Conservation (phyloP, 2,888 invertebrate genomes). For the Altica lythri region DNA sequence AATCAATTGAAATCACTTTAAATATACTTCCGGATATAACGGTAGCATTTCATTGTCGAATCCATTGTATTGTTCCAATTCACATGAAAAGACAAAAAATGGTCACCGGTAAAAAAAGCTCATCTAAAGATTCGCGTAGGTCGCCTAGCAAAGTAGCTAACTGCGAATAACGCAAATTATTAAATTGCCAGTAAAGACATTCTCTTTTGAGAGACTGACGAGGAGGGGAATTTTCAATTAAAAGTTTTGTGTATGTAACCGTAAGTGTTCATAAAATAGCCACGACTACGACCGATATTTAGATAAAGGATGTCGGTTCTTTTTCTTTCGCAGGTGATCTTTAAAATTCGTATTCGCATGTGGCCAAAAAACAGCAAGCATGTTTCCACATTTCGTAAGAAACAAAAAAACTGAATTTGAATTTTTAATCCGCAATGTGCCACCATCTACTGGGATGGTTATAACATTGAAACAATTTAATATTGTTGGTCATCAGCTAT, state of each 20-base stretch:
- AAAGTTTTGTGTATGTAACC: constrained; percentile 20
- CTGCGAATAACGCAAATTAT: constrained; percentile 53
- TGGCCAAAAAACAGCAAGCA: no score
- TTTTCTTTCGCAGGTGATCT: constrained; percentile 5
- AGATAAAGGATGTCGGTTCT: constrained; percentile 4
- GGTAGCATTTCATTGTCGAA: constrained; percentile 17
- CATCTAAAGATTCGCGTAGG: constrained; percentile 26
- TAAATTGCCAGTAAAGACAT: constrained; percentile 53
- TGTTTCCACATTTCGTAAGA: no score
- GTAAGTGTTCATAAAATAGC: constrained; percentile 18
- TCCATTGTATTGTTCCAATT: constrained; percentile 14
- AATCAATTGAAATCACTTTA: constrained; percentile 37
- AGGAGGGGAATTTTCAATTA: constrained; percentile 32
- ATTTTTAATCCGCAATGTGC: no score
- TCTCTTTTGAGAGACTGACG: constrained; percentile 39
- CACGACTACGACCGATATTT: neutral
- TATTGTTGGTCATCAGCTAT: no score
- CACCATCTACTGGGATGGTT: no score
- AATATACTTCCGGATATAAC: constrained; percentile 26
- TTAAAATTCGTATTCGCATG: no score
- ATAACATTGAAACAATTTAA: no score
- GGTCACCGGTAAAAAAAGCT: constrained; percentile 20
- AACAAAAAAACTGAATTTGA: no score
- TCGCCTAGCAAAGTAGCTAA: constrained; percentile 34
- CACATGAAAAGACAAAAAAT: constrained; percentile 14